Evolutionary conservation across 2,888 invertebrate species (phyloP).

Genomic region (Lepidochitona cinerea): DNA sequence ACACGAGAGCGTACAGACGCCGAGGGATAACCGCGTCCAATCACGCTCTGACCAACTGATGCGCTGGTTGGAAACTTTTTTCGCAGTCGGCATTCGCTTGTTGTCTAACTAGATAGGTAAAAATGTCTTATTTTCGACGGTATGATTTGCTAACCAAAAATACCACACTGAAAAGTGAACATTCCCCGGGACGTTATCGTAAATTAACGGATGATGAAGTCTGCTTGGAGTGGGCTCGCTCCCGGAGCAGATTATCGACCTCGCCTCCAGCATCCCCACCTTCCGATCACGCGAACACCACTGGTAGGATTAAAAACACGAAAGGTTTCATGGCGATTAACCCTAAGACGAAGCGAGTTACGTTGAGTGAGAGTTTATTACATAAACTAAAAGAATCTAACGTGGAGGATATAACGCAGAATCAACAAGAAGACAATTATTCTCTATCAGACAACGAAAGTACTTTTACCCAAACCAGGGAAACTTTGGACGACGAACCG

Average conservation of each 20-base stretch:
- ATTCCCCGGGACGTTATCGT: constrained; percentile 20
- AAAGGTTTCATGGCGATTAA: not conserved
- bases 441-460: not conserved
- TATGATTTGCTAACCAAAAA: not conserved
- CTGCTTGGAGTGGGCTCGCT: not conserved
- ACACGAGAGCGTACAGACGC: too few relatives aligned
- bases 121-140: constrained; percentile 1
- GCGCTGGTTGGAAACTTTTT: too few relatives aligned
- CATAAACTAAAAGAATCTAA: not conserved
- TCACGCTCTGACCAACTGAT: too few relatives aligned
- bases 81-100: too few relatives aligned
- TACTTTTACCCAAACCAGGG: too few relatives aligned
- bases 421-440: not conserved
- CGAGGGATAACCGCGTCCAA: too few relatives aligned
- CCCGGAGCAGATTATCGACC: not conserved
- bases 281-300: not conserved
- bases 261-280: not conserved
- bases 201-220: constrained; percentile 23
- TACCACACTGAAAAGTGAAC: not conserved
- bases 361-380: not conserved
- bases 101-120: too few relatives aligned
- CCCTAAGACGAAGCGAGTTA: not conserved
- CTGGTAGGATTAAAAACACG: not conserved
- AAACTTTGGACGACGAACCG: too few relatives aligned
- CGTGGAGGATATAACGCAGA: not conserved